Evolutionary conservation across 2,888 invertebrate genomes (phyloP), one percentile per base, ranked within the genome.

Genomic region (Unio pictorum): DNA sequence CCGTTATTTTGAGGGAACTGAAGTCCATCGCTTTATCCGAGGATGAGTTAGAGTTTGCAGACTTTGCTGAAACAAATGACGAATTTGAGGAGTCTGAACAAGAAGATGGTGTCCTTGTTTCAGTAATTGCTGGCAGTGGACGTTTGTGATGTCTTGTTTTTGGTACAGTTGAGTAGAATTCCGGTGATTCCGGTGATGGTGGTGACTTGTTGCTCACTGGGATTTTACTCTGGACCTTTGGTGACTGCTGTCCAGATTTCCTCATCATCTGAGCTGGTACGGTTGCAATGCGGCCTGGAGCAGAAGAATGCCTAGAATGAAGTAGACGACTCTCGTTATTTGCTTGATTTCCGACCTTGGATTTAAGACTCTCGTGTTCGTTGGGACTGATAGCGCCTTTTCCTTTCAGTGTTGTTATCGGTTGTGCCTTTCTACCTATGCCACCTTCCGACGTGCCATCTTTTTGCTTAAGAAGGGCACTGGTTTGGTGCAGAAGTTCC

Each of bases 251-350:
- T 56, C 70, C 75, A 4, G 66, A 61, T 61, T 67, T 73, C 55
- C 62, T 63, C 54, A 61, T 64, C 20, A 66, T 62, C 59, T 84
- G 85, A 26, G 82, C 80, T 5, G 86, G 86, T 8, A 85, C 83
- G 1, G 86, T 85, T 8, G 84, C 86, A 58, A 87, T 87, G 56
- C 84, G 74, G 0, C 83, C 85, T 2, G 87, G 86, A 34, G 87
- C 84, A 2, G 87, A 86, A 68, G 45, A 59, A 54, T 18, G 34
- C 15, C 45, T 45, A 3, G 45, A 45, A 45, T 45, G 45, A 45
- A 15, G 45, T 45, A 45, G 45, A 15, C 34, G 54, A 26, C 18
- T 4, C 58, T 8, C 20, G 60, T 23, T 54, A 6, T 30, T 66
- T 69, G 5, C 45, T n/a, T n/a, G 34, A 68, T 34, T 65, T 68